Evolutionary conservation across 2,113 vertebrate genomes (phyloP).

Genomic region (Muscicapa adusta): DNA sequence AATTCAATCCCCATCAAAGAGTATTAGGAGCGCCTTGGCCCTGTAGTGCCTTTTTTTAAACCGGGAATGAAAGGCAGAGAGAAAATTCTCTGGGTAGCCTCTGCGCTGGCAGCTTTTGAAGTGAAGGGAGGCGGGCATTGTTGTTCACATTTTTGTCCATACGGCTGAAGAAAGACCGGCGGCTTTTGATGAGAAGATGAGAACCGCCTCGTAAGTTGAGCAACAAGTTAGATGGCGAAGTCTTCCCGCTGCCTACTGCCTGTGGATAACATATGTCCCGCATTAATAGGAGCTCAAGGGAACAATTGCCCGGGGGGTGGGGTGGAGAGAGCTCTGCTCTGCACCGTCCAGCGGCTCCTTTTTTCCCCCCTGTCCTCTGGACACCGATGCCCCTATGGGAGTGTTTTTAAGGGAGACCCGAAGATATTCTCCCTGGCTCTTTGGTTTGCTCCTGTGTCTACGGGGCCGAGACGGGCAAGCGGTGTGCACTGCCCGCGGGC

Average conservation of each 20-base stretch:
- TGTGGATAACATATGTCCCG: conserved; percentile 82
- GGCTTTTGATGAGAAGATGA: conserved; percentile 83
- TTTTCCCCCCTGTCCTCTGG: neutral
- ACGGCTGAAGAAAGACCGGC: conserved; percentile 81
- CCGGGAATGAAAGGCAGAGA: conserved; percentile 86
- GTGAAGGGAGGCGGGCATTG: conserved; percentile 80
- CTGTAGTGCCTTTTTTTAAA: conserved; percentile 80
- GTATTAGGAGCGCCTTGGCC: conserved; percentile 89
- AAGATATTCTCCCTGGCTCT: neutral
- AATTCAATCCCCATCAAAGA: conserved; percentile 99
- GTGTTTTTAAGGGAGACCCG: neutral
- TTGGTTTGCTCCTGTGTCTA: neutral
- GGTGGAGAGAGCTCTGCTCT: neutral
- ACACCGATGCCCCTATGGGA: neutral
- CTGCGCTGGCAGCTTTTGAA: conserved; percentile 87
- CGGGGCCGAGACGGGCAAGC: neutral
- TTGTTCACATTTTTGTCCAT: conserved; percentile 85
- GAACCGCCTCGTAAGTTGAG: conserved; percentile 78
- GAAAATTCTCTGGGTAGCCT: conserved; percentile 80
- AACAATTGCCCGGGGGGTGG: conserved; percentile 21
- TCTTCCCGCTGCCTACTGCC: conserved; percentile 68
- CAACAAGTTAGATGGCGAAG: conserved; percentile 73
- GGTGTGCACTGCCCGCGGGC: neutral
- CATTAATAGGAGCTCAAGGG: conserved; percentile 70
- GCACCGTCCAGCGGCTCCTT: neutral